Evolutionary conservation across 2,888 invertebrate genomes (phyloP).

Genomic region (Hartigia nigra): DNA sequence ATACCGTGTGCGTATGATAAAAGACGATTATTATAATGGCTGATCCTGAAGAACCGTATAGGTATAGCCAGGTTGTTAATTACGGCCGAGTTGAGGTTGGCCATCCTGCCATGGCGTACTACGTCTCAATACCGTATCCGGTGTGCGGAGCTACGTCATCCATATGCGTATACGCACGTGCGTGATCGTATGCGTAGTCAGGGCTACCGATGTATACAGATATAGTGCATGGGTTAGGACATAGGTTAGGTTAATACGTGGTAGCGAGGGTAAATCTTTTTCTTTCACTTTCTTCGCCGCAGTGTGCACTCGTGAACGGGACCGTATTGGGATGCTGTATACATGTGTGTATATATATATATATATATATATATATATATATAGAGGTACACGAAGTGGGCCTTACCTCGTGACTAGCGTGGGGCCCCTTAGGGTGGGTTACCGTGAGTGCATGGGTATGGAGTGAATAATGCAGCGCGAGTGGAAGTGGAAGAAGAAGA

Average conservation of each 20-base stretch:
- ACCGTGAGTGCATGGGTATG: background rate
- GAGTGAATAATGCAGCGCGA: conserved; percentile 34
- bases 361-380: too few species aligned
- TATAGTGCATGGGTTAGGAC: background rate
- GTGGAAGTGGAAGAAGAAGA: background rate
- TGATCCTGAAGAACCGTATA: background rate
- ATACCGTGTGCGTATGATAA: background rate
- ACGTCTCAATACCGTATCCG: background rate
- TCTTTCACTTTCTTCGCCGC: background rate
- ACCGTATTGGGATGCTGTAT: background rate
- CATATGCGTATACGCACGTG: background rate
- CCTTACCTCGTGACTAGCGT: background rate
- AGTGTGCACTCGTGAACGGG: background rate
- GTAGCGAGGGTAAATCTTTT: background rate
- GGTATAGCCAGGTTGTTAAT: background rate
- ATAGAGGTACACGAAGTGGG: background rate
- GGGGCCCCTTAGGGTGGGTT: background rate
- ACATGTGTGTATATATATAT: background rate
- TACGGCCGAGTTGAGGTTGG: background rate
- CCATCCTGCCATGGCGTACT: background rate
- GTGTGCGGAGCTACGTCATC: background rate
- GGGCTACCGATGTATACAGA: background rate
- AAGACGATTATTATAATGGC: background rate
- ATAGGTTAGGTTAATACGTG: background rate
- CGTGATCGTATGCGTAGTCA: background rate